Conservation (phyloP, 2,888 invertebrate genomes). For the Icerya purchasi region DNA sequence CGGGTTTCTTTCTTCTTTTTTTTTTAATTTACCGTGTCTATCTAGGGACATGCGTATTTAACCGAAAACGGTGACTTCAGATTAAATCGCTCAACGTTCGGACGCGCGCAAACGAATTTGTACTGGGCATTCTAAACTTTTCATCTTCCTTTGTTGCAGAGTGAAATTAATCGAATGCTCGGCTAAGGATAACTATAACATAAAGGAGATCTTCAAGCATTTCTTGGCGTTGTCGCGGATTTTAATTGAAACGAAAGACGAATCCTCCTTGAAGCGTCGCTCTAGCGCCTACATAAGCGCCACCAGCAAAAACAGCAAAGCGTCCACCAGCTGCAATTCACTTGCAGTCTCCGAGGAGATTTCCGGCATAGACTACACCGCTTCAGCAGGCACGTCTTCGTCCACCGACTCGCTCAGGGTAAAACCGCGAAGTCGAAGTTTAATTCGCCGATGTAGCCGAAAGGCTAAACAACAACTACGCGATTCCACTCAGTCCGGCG, state of each 20-base stretch:
- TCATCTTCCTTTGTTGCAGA: conserved; percentile 26
- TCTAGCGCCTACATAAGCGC: conserved; percentile 43
- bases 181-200: conserved; percentile 54
- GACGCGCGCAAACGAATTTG: too few species aligned
- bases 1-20: too few species aligned
- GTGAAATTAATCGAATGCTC: conserved; percentile 56
- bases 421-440: conserved; percentile 45
- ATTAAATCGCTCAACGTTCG: too few species aligned
- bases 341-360: conserved; percentile 21
- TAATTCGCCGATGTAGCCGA: conserved; percentile 56
- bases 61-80: too few species aligned
- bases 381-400: conserved; percentile 21
- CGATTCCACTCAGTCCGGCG: conserved; percentile 32
- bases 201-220: conserved; percentile 57
- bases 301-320: conserved; percentile 16
- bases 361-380: conserved; percentile 4
- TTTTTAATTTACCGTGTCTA: too few species aligned
- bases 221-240: conserved; percentile 56
- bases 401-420: conserved; percentile 18
- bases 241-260: conserved; percentile 32
- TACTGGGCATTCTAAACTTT: too few species aligned
- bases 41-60: too few species aligned
- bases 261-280: conserved; percentile 36
- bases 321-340: conserved; percentile 22
- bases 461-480: conserved; percentile 58